A percentile compares a stretch with the other conserved stretches of the same genome.
Conservation (phyloP, 2,797 vertebrate genomes). For the Eulemur mongoz region DNA sequence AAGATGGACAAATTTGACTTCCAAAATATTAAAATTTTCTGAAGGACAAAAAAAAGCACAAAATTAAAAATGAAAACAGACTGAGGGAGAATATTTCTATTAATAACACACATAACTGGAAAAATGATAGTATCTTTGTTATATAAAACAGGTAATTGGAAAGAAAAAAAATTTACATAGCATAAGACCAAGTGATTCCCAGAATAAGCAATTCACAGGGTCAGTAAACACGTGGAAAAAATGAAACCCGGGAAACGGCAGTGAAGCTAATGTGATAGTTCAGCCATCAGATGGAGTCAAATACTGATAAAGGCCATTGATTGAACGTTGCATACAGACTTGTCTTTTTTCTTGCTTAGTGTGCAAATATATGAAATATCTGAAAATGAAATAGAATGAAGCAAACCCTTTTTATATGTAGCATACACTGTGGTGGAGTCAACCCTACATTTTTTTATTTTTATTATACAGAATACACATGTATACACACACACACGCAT, state of each 20-base stretch:
- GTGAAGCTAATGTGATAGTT: neutral
- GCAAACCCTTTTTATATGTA: neutral
- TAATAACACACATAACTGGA: neutral
- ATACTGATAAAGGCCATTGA: neutral
- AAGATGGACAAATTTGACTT: neutral
- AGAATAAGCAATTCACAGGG: neutral
- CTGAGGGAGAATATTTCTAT: neutral
- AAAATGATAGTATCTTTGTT: neutral
- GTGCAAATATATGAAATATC: neutral
- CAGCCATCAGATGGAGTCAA: neutral
- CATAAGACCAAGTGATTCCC: neutral
- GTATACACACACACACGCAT: no score
- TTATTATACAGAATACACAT: neutral
- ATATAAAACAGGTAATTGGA: neutral
- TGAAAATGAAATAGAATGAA: neutral
- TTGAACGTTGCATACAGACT: neutral
- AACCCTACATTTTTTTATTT: neutral
- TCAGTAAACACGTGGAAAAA: neutral
- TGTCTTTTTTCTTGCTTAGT: neutral
- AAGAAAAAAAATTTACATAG: neutral
- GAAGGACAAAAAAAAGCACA: neutral
- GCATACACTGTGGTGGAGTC: neutral
- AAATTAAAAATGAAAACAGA: neutral
- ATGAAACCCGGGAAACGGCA: neutral
- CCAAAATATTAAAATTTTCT: neutral